Evolutionary conservation across 1,140 invertebrate species (phyloP), one percentile per base, ranked within the genome.

Genomic region (Drosophila sturtevanti): DNA sequence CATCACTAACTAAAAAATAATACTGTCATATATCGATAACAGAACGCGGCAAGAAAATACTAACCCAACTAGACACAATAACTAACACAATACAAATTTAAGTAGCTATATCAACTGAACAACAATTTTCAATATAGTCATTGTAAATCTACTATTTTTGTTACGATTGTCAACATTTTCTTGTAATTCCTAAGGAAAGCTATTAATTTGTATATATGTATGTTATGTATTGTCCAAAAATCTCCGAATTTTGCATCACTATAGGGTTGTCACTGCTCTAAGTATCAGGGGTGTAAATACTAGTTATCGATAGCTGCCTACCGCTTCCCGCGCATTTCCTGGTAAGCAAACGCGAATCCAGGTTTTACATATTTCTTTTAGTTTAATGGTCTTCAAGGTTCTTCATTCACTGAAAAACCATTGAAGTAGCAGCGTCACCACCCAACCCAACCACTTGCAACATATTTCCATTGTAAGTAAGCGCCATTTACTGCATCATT

Each of bases 321-420:
- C 56, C 48, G 56, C 37, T 76, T 76, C 72, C 64, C 72, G 72
- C 72, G 72, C 72, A 76, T 76, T 76, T 76, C 38, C 22, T 22
- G 10, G 18, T 27, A 24, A 6, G 12, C 37, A 24, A 21, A 58
- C 68, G 63, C 41, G 2, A 75, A 68, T 55, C 21, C 64, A 16
- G 44, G 54, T 35, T 76, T 34, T 10, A 18, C 21, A 16, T 34
- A 38, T 34, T 34, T 22, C 10, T 51, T 21, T 48, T 48, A 11
- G 9, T 21, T 48, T 48, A 48, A 10, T 68, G 31, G 54, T 59
- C 56, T 35, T 60, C 56, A 4, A 37, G 70, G 61, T 68, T 69
- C 68, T 81, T 86, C 82, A 86, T 63, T 87, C 78, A 59, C 27
- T 55, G 27, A 24, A 75, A 87, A 76, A 78, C 79, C 65, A 27